Base-by-base conservation (phyloP, 2,888 invertebrate genomes). In the Maniola hyperantus region DNA sequence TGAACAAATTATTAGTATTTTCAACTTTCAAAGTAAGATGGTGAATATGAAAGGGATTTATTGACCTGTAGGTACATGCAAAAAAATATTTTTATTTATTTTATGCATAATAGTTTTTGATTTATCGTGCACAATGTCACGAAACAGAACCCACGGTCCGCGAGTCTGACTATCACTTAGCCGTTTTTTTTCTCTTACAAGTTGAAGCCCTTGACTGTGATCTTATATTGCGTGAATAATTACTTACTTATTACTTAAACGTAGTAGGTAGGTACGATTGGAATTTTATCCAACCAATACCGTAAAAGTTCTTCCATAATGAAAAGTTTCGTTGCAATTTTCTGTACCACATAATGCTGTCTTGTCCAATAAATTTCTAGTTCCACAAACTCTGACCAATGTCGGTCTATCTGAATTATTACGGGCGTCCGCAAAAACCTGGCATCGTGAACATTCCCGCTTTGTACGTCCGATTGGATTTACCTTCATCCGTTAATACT, bases 341-440 rank as follows among this genome's bases (percentile, higher is more conserved):
- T 50, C 50, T 18, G 20, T 50, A 50, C 13, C n/a, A 53, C n/a
- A n/a, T 39, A 39, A 55, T 34, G 50, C 48, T 65, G 61, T 61
- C 66, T 54, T 48, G 69, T 72, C 72, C 72, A 67, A 63, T 65
- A 39, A 39, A 48, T 61, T 62, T 60, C 59, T 72, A 67, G 44
- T 63, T 69, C 71, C 66, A 63, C 67, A 67, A 68, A 68, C 68
- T 76, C 68, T 76, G 78, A 75, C 79, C 79, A 78, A 73, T 73
- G 74, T 73, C 74, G 79, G 77, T 74, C 74, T 68, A 71, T 75
- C 79, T 85, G 84, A 88, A 87, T 88, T 88, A 88, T 88, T 74
- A 69, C 70, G 72, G 78, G 74, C 72, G 73, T 70, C 79, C 79
- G 76, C 83, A 87, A 86, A 87, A 86, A 84, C 79, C 78, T 71